Conservation (phyloP, 2,888 invertebrate species). For the Blomia tropicalis region DNA sequence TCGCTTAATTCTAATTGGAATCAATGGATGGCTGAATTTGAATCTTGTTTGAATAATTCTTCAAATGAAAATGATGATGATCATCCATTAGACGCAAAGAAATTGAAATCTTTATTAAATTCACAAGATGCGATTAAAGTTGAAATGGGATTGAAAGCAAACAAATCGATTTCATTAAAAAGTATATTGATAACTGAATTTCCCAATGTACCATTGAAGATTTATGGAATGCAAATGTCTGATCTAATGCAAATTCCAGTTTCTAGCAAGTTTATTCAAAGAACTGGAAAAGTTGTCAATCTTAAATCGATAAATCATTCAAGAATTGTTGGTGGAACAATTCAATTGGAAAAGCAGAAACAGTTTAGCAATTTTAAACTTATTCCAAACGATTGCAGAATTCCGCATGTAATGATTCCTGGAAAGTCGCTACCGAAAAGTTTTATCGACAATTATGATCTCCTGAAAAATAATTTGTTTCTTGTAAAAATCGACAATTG, state of each 20-base stretch:
- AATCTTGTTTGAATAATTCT: no score
- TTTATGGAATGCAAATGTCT: constrained; percentile 20
- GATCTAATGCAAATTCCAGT: constrained; percentile 27
- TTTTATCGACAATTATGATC: constrained; percentile 39
- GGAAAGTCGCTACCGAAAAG: constrained; percentile 54
- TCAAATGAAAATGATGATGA: neutral
- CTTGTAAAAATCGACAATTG: constrained; percentile 77
- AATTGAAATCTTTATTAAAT: neutral
- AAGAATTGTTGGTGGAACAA: constrained; percentile 92
- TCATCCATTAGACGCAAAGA: no score
- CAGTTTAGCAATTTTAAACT: constrained; percentile 40
- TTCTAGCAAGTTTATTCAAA: constrained; percentile 34
- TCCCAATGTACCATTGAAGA: neutral
- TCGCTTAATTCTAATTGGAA: constrained; percentile 13
- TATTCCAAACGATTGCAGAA: constrained; percentile 77
- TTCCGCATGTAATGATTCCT: constrained; percentile 86
- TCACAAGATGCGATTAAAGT: neutral
- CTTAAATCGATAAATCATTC: constrained; percentile 65
- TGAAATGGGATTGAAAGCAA: neutral
- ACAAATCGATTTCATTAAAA: neutral
- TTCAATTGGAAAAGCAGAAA: constrained; percentile 43
- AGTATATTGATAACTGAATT: neutral
- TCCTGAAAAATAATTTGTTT: constrained; percentile 82
- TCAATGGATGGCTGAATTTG: constrained; percentile 17
- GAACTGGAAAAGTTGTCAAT: constrained; percentile 50